Evolutionary conservation across 2,888 invertebrate species (phyloP), one percentile per base, ranked within the genome.

Genomic region (Lycaena phlaeas): DNA sequence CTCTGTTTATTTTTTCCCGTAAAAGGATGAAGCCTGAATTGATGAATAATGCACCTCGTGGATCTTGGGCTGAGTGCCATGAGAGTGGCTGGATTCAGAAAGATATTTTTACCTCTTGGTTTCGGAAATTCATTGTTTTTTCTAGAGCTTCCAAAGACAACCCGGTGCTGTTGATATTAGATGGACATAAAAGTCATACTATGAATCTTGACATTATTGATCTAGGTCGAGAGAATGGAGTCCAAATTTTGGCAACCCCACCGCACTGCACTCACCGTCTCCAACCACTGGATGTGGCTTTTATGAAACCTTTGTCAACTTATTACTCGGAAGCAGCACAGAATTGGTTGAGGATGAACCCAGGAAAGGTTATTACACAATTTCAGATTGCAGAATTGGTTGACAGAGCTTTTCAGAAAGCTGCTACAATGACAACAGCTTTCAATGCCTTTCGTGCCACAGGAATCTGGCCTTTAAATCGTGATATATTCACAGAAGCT

Each of bases 381-480:
- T 42, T 40, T 36, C 42, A 48, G 30, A 30, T 45, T 7, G 30
- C 40, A 17, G 43, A 43, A 41, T 18, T 45, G 1, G 44, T 49
- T 18, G 41, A 36, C 14, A 6, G 44, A 38, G 43, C 43, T n/a
- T 49, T 44, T 42, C 27, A 38, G 30, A 38, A 29, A 14, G 39
- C 46, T 29, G 46, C 44, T 6, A 49, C 44, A 15, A 38, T 41
- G 41, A 12, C 40, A 36, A 46, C 38, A 15, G 55, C 54, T 15
- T 36, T 52, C 14, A 53, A 52, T 31, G 42, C 40, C 15, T 58
- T 54, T 38, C 40, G 30, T 36, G 51, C 45, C 26, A 50, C 42
- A 48, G 52, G 54, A 4, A 54, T 56, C 28, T 53, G 49, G 50
- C 53, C 52, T 4, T 48, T 40, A 28, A 50, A 54, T 47, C 42